phyloP scores from a whole-genome alignment of 2,113 vertebrate genomes.

The Psittacula cyanocephala region DNA sequence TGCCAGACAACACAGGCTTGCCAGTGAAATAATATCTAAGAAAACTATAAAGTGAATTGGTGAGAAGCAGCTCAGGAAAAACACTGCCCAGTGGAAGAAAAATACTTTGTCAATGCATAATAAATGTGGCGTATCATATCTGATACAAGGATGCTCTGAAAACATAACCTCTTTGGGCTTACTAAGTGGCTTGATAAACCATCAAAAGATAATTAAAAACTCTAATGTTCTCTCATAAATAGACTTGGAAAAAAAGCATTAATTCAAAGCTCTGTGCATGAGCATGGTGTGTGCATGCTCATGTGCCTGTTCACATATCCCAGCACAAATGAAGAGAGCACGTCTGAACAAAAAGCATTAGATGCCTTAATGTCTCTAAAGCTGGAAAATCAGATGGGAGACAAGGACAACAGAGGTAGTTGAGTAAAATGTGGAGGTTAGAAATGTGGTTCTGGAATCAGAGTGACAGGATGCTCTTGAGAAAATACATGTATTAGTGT shows the following conservation, averaged over 20 bases:
- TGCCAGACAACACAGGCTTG: not conserved
- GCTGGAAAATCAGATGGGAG: not conserved
- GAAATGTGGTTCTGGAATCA: not conserved
- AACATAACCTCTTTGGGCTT: not conserved
- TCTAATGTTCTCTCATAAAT: not conserved
- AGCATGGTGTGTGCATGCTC: not conserved
- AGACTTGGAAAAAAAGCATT: not conserved
- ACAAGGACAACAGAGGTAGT: not conserved
- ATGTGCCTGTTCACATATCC: not conserved
- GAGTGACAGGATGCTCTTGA: not conserved
- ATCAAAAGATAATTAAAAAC: not conserved
- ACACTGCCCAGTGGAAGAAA: not conserved
- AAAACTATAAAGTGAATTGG: not conserved
- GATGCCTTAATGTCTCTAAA: not conserved
- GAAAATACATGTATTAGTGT: constrained; percentile 11
- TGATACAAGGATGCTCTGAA: not conserved
- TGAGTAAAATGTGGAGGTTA: not conserved
- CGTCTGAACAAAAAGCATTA: not conserved
- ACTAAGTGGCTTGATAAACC: not conserved
- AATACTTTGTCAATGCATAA: not conserved
- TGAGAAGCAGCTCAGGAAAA: not conserved
- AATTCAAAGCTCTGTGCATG: not conserved
- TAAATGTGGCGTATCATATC: not conserved
- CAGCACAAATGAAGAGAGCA: not conserved
- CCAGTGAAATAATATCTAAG: not conserved